Evolutionary conservation across 2,797 vertebrate genomes (phyloP).

Genomic region (Danio choprae): DNA sequence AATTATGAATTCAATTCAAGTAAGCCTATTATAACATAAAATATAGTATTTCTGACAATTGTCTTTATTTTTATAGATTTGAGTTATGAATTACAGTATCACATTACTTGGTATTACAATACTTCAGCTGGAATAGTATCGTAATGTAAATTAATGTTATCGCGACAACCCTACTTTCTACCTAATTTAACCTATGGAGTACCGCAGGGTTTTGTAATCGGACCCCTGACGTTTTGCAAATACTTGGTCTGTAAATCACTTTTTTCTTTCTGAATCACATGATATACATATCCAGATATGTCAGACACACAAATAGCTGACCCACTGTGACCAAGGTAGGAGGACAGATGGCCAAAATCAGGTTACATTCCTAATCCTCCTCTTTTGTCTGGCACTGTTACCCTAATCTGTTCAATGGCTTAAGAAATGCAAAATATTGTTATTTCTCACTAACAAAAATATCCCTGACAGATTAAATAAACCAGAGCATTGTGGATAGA

Average conservation of each 20-base stretch:
- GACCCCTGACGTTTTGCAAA: not conserved
- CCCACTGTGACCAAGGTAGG: not conserved
- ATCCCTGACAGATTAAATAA: conserved; percentile 1
- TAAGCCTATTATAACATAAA: too few relatives aligned
- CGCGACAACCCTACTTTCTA: too few relatives aligned
- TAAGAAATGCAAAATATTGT: conserved; percentile 46
- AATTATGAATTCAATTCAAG: too few relatives aligned
- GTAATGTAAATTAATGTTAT: too few relatives aligned
- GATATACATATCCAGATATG: not conserved
- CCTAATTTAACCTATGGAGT: conserved; percentile 9
- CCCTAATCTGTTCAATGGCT: conserved; percentile 51
- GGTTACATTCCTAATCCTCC: conserved; percentile 50
- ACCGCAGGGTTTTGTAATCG: not conserved
- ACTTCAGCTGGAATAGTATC: too few relatives aligned
- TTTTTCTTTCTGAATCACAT: not conserved
- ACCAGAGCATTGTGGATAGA: conserved; percentile 3
- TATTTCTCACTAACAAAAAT: conserved; percentile 29
- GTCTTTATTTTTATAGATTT: too few relatives aligned
- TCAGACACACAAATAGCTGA: conserved; percentile 19
- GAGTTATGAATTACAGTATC: too few relatives aligned
- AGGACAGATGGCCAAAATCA: conserved; percentile 54
- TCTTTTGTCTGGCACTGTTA: conserved; percentile 11
- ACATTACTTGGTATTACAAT: too few relatives aligned
- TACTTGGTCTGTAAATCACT: not conserved
- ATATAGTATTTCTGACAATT: too few relatives aligned